These are phyloP conservation scores for Drosophila kurseongensis DNA, from an alignment of 1,140 invertebrate species.

Conservation along the genomic window DNA sequence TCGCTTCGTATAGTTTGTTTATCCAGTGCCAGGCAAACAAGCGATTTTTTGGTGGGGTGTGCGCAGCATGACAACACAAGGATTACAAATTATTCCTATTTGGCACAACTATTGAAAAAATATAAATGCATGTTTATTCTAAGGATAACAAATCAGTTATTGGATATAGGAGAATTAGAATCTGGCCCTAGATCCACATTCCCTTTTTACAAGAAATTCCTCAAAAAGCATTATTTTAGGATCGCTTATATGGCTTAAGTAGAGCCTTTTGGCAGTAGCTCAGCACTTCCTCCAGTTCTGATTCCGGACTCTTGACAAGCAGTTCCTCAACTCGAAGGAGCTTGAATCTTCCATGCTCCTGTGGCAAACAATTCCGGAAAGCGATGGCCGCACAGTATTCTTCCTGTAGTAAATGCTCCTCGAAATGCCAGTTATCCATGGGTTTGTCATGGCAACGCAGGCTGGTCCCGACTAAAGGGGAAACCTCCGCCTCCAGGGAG, in stretches of 20 bases:
- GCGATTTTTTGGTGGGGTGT: conserved; percentile 6
- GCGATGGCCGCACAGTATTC: conserved; percentile 94
- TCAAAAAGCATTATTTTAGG: conserved; percentile 10
- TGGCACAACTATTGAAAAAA: conserved; percentile 20
- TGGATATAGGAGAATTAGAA: conserved; percentile 3
- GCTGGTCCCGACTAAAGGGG: conserved; percentile 88
- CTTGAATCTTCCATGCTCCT: conserved; percentile 79
- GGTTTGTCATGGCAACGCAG: conserved; percentile 88
- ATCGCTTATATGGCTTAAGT: conserved; percentile 59
- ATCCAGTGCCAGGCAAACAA: conserved; percentile 53
- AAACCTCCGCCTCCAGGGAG: conserved; percentile 84
- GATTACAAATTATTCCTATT: conserved; percentile 27
- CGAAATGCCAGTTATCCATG: conserved; percentile 91
- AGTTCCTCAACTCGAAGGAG: conserved; percentile 86
- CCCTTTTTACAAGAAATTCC: no score
- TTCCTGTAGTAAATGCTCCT: conserved; percentile 93
- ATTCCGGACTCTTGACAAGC: conserved; percentile 75
- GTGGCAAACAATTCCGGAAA: conserved; percentile 76
- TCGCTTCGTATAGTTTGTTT: conserved; percentile 55
- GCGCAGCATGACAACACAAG: conserved; percentile 32
- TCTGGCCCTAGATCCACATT: no score
- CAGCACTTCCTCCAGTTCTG: conserved; percentile 85
- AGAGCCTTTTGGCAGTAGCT: conserved; percentile 85
- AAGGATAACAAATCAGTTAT: conserved; percentile 19
- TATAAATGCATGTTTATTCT: conserved; percentile 41